Evolutionary conservation across 30 jellyfish, hydroid and myxozoan species (phyloP), one percentile per base, ranked within the genome.

Genomic region (Pseudorhiza aurosa): DNA sequence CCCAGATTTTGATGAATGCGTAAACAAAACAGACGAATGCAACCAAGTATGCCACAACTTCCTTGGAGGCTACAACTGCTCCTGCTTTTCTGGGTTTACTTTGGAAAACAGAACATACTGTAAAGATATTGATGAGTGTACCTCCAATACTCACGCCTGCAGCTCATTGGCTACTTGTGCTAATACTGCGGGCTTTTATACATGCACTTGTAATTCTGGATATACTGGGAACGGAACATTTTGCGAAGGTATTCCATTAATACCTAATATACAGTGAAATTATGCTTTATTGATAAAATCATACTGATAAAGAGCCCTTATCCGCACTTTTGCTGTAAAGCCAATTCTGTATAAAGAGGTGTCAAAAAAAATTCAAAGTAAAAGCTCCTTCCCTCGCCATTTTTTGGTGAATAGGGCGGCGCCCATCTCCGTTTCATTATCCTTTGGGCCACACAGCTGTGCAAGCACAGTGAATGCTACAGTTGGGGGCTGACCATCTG

Each of bases 181-280:
- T 31, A 81, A 81, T 33, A 22, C 29, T n/a, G 71, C 17, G 47
- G 93, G 93, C 14, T 81, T 79, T 17, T 78, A 37, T n/a, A 15
- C 63, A 33, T 78, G 90, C 31, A 32, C n/a, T 30, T 78, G 90
- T 63, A 50, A 64, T 28, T 32, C 33, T 64, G 93, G 93, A 65
- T 81, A 22, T 33, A 49, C 22, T 50, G 93, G 93, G n/a, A 39
- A 81, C 72, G 93, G 93, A 36, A 50, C n/a, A 15, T n/a, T 19
- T 0, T 81, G 93, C 62, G 42, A 17, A 32, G 93, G 85, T 67
- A 56, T 26, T 60, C 50, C 50, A n/a, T n/a, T n/a, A n/a, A n/a
- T n/a, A n/a, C n/a, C n/a, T n/a, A n/a, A n/a, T n/a, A n/a, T n/a
- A n/a, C n/a, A n/a, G n/a, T n/a, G n/a, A n/a, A n/a, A n/a, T n/a